These are phyloP conservation scores for Thamnophis elegans DNA, from an alignment of 2,797 vertebrate species.

Conservation along the genomic window DNA sequence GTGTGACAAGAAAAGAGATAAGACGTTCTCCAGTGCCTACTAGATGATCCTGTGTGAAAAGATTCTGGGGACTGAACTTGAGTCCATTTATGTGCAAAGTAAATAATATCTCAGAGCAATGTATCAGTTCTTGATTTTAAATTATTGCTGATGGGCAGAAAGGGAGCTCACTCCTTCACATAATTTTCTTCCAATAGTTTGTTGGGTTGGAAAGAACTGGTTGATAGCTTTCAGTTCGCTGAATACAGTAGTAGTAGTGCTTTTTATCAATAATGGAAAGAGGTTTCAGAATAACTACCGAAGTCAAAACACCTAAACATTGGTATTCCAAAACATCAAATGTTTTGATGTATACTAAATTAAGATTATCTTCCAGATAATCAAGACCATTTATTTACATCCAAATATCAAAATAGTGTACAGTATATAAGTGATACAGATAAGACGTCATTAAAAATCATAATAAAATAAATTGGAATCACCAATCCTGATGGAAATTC, in stretches of 20 bases:
- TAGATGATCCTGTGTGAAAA: background rate
- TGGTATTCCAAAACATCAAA: slow-evolving; percentile 35
- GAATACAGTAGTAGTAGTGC: slow-evolving; percentile 17
- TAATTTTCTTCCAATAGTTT: background rate
- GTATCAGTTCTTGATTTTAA: background rate
- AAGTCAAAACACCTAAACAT: slow-evolving; percentile 39
- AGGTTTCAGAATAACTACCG: slow-evolving; percentile 39
- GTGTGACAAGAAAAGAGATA: background rate
- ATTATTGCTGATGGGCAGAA: background rate
- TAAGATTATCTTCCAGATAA: slow-evolving; percentile 3
- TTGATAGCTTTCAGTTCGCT: background rate
- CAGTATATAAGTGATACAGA: background rate
- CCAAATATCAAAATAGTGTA: background rate
- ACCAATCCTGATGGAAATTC: background rate
- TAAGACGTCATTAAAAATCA: background rate
- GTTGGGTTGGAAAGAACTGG: background rate
- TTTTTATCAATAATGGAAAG: slow-evolving; percentile 43
- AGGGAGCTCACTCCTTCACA: background rate
- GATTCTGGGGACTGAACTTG: background rate
- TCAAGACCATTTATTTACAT: background rate
- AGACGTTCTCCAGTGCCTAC: background rate
- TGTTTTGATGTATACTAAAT: background rate
- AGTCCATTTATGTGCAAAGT: background rate
- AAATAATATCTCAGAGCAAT: background rate
- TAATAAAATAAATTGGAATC: background rate